Evolutionary conservation across 2,888 invertebrate species (phyloP).

Genomic region (Rhorus exstirpatorius): DNA sequence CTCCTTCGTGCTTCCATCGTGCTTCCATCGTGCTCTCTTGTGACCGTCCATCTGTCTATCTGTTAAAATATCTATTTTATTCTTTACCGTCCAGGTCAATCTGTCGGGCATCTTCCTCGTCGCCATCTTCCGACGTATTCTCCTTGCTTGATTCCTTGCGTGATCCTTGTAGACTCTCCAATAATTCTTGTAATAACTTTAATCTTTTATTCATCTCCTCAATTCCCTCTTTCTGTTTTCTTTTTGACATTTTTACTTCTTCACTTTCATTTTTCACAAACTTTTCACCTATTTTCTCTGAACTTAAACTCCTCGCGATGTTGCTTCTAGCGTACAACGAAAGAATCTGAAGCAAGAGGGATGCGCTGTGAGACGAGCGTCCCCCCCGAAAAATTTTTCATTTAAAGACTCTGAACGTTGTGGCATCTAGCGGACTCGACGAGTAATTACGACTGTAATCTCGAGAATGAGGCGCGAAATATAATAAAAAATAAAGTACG

Average conservation of each 20-base stretch:
- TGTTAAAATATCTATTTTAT: slow-evolving; percentile 75
- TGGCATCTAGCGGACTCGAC: slow-evolving; percentile 38
- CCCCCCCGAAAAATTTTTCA: slow-evolving; percentile 29
- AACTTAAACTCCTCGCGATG: slow-evolving; percentile 18
- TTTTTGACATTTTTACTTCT: slow-evolving; percentile 30
- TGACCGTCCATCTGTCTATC: no score
- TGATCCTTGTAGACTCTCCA: not conserved
- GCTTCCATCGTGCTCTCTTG: not conserved
- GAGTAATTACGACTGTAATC: slow-evolving; percentile 32
- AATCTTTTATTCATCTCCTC: slow-evolving; percentile 20
- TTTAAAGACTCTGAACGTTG: slow-evolving; percentile 15
- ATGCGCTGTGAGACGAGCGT: slow-evolving; percentile 1
- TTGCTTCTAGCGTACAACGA: slow-evolving; percentile 40
- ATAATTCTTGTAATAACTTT: not conserved
- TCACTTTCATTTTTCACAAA: slow-evolving; percentile 70
- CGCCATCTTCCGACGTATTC: slow-evolving; percentile 13
- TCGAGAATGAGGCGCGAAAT: slow-evolving; percentile 29
- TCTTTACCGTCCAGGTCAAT: slow-evolving; percentile 28
- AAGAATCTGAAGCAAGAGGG: slow-evolving; percentile 18
- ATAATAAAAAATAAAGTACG: slow-evolving; percentile 70
- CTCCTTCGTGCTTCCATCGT: no score
- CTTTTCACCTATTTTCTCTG: not conserved
- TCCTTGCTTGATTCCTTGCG: not conserved
- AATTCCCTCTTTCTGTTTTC: slow-evolving; percentile 23
- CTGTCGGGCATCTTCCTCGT: slow-evolving; percentile 32